phyloP scores from a whole-genome alignment of 35 echinoderm and acorn worm genomes.

The Ophiothrix spiculata region DNA sequence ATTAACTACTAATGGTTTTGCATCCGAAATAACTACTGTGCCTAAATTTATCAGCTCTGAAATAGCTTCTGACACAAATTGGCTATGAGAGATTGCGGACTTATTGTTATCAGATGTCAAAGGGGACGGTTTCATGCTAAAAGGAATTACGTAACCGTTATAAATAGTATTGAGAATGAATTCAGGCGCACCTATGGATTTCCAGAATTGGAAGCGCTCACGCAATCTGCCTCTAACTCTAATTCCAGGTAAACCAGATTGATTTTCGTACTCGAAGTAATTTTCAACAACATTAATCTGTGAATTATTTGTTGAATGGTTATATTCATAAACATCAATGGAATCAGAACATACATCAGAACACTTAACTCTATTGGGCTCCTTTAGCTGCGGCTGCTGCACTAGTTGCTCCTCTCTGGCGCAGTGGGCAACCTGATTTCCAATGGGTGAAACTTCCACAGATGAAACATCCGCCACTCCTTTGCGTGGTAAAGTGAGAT shows the following conservation, averaged over 20 bases:
- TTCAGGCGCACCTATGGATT: neutral
- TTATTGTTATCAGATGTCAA: neutral
- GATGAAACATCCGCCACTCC: neutral
- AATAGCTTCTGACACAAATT: neutral
- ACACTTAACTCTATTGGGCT: constrained; percentile 8
- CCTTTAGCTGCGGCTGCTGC: neutral
- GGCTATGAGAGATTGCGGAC: neutral
- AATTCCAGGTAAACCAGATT: neutral
- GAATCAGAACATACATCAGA: neutral
- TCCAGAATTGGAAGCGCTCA: neutral
- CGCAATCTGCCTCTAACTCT: neutral
- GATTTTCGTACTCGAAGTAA: neutral
- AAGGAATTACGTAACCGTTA: neutral
- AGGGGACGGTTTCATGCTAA: neutral
- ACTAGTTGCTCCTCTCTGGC: neutral
- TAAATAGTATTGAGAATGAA: neutral
- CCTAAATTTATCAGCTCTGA: neutral
- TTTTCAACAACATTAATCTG: neutral
- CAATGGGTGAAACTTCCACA: neutral
- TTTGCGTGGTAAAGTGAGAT: neutral
- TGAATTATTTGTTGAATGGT: too few relatives aligned
- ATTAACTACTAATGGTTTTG: neutral
- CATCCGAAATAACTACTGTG: neutral
- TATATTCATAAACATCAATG: neutral
- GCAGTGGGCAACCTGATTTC: neutral